These are phyloP conservation scores for Philhelius pedissequus DNA, from an alignment of 2,888 invertebrate species.

Conservation along the genomic window DNA sequence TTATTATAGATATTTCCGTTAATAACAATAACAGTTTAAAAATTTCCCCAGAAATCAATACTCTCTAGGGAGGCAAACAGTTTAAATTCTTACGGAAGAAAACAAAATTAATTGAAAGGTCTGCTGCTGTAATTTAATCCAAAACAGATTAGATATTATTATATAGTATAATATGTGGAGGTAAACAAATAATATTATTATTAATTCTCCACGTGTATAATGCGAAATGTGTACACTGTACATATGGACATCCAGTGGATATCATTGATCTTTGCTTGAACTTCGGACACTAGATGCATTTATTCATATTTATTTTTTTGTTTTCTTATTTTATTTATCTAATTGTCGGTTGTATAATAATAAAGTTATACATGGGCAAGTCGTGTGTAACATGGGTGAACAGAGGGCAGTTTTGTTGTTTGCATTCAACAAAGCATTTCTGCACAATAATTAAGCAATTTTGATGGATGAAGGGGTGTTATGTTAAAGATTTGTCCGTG, in stretches of 20 bases:
- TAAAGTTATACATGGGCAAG: neutral
- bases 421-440: neutral
- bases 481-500: neutral
- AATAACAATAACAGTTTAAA: neutral
- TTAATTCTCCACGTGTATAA: conserved; percentile 6
- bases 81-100: neutral
- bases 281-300: conserved; percentile 53
- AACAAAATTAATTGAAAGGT: neutral
- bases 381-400: conserved; percentile 21
- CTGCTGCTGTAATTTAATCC: neutral
- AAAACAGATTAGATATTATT: neutral
- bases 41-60: neutral
- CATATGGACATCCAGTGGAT: neutral
- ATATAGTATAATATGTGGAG: too few relatives aligned
- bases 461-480: conserved; percentile 7
- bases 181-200: neutral
- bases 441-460: neutral
- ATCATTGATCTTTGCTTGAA: conserved; percentile 59
- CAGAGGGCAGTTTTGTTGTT: conserved; percentile 14
- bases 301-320: neutral
- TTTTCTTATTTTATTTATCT: neutral
- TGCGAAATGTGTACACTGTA: neutral
- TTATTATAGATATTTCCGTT: neutral
- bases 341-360: neutral
- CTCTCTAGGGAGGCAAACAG: neutral